These are phyloP conservation scores for Trachurus trachurus DNA, from an alignment of 2,797 vertebrate species.

Conservation along the genomic window DNA sequence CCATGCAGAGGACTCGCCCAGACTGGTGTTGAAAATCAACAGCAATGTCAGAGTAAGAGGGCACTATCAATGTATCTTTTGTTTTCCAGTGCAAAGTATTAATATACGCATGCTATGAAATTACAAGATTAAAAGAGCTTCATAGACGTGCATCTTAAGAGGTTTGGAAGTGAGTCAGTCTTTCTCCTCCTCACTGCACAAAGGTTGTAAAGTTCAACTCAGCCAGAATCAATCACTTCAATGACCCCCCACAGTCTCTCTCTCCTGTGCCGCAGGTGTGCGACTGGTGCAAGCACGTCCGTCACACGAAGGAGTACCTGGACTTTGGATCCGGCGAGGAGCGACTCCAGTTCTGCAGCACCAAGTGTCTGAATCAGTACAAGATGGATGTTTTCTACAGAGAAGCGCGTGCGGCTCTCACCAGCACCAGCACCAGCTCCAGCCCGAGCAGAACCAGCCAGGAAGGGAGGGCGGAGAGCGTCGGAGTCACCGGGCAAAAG, in stretches of 20 bases:
- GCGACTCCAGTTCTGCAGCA: conserved; percentile 98
- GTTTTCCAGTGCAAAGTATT: conserved; percentile 34
- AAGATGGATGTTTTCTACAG: conserved; percentile 99
- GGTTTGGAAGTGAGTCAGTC: neutral
- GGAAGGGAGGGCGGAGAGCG: conserved; percentile 90
- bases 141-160: neutral
- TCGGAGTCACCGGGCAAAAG: conserved; percentile 86
- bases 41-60: conserved; percentile 84
- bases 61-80: conserved; percentile 58
- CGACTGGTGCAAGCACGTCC: conserved; percentile 99
- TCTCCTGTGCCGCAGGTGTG: conserved; percentile 92
- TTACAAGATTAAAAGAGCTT: conserved; percentile 36
- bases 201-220: conserved; percentile 5
- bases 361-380: conserved; percentile 99
- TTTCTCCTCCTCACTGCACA: conserved; percentile 4
- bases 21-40: conserved; percentile 85
- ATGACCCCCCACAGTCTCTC: conserved; percentile 82
- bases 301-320: conserved; percentile 99
- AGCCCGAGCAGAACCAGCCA: conserved; percentile 90
- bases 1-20: conserved; percentile 81
- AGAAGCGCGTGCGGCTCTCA: conserved; percentile 97
- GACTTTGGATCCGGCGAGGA: conserved; percentile 98
- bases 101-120: conserved; percentile 21
- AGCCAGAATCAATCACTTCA: conserved; percentile 39
- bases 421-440: conserved; percentile 88